These are phyloP conservation scores for Aphelenchoides fujianensis DNA, from an alignment of 1,140 invertebrate genomes.

Conservation along the genomic window DNA sequence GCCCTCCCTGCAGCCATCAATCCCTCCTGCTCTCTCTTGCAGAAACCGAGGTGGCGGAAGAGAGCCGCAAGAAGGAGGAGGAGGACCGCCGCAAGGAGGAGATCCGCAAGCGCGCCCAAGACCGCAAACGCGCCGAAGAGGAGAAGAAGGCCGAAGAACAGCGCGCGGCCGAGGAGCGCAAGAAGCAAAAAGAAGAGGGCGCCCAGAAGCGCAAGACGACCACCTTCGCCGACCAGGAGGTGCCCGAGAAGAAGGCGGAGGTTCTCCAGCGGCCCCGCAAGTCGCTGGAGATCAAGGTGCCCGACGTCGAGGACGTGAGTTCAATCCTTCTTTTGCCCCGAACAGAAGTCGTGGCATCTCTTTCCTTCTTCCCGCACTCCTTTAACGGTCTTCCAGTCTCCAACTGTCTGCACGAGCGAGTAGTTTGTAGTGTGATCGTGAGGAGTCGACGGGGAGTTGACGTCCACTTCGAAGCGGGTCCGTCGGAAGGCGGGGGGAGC, in stretches of 20 bases:
- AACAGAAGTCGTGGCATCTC: too few relatives aligned
- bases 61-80: constrained; percentile 1
- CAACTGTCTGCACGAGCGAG: not conserved
- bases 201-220: constrained; percentile 23
- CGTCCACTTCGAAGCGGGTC: too few relatives aligned
- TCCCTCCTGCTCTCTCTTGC: not conserved
- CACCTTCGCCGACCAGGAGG: constrained; percentile 25
- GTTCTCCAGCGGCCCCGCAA: constrained; percentile 2
- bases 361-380: too few relatives aligned
- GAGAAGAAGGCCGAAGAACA: constrained; percentile 19
- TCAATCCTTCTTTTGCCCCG: constrained; percentile 5
- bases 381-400: not conserved
- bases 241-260: constrained; percentile 17
- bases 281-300: not conserved
- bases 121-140: constrained; percentile 9
- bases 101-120: constrained; percentile 4
- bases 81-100: constrained; percentile 12
- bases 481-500: too few relatives aligned
- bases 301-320: constrained; percentile 11
- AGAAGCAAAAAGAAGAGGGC: constrained; percentile 19
- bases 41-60: constrained; percentile 3
- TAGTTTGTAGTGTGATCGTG: constrained; percentile 2
- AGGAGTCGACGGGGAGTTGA: too few relatives aligned
- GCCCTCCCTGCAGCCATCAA: not conserved
- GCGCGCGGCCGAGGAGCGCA: constrained; percentile 14